Percentiles rank a stretch among this genome's conserved stretches.
Conservation (phyloP, 2,888 invertebrate species). For the Copidosoma aretas region DNA sequence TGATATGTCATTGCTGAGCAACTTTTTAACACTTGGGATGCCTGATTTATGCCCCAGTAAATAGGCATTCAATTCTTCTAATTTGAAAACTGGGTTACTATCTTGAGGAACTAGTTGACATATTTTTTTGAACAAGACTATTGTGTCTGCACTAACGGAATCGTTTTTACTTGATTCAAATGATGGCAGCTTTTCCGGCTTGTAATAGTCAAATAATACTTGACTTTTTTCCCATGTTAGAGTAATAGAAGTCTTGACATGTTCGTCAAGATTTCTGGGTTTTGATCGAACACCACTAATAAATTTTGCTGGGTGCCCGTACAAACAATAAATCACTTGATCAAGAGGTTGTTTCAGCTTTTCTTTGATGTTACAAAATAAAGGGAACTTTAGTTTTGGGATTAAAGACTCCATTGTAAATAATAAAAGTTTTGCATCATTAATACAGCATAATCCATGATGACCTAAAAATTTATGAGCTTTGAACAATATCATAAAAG, state of each 20-base stretch:
- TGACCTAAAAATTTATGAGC: conserved; percentile 86
- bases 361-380: conserved; percentile 70
- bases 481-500: conserved; percentile 78
- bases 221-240: conserved; percentile 78
- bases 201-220: conserved; percentile 81
- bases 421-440: conserved; percentile 78
- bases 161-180: conserved; percentile 78
- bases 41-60: conserved; percentile 70
- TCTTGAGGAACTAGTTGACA: conserved; percentile 73
- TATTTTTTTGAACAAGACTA: conserved; percentile 75
- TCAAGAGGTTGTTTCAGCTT: conserved; percentile 81
- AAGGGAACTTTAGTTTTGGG: conserved; percentile 73
- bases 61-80: conserved; percentile 71
- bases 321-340: conserved; percentile 86
- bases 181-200: conserved; percentile 79
- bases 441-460: conserved; percentile 79
- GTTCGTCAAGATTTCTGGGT: conserved; percentile 73
- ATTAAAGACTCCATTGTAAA: conserved; percentile 79
- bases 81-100: conserved; percentile 70
- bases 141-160: conserved; percentile 84
- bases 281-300: conserved; percentile 67
- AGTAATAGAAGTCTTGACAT: conserved; percentile 74
- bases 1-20: conserved; percentile 69
- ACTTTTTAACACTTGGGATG: conserved; percentile 66
- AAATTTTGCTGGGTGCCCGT: conserved; percentile 71